Percentiles rank a stretch among this genome's conserved stretches.
phyloP scores from a whole-genome alignment of 2,113 vertebrate species.

The Oreochromis niloticus region DNA sequence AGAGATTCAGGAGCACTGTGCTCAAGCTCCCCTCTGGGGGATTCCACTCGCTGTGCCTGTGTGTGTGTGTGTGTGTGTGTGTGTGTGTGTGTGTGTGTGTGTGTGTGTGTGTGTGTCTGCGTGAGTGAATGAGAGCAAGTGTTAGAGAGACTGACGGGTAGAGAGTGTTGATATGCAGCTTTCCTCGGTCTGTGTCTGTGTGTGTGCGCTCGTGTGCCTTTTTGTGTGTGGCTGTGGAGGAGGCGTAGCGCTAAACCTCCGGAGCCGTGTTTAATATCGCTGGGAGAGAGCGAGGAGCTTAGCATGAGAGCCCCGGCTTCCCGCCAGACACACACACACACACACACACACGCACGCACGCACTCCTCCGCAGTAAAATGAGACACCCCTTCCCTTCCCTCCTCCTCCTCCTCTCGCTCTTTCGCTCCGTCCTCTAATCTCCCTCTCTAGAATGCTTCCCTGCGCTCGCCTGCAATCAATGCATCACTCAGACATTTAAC shows the following conservation, averaged over 20 bases:
- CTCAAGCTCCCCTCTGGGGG: conserved; percentile 59
- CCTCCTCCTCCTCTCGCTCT: background rate
- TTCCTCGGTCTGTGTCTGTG: background rate
- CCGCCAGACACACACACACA: conserved; percentile 33
- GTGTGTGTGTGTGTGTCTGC: background rate
- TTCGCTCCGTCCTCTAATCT: conserved; percentile 68
- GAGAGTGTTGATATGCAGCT: conserved; percentile 44
- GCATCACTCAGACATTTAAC: conserved; percentile 74
- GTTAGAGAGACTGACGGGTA: conserved; percentile 45
- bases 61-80: background rate
- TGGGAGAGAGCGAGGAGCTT: conserved; percentile 70
- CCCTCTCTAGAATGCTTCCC: conserved; percentile 71
- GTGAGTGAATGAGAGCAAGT: conserved; percentile 32
- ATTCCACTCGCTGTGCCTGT: conserved; percentile 36
- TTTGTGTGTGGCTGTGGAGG: conserved; percentile 44
- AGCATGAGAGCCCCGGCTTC: conserved; percentile 66
- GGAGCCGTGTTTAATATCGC: conserved; percentile 72
- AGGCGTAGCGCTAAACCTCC: conserved; percentile 65
- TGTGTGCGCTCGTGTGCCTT: background rate
- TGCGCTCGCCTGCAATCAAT: conserved; percentile 72
- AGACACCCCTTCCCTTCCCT: conserved; percentile 28
- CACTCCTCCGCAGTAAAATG: conserved; percentile 60
- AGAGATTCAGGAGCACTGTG: conserved; percentile 55
- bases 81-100: background rate
- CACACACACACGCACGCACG: background rate